Percentiles rank a stretch among this genome's conserved stretches.
These are phyloP conservation scores for Nothocercus nigrocapillus DNA, from an alignment of 2,113 vertebrate species.

Conservation along the genomic window DNA sequence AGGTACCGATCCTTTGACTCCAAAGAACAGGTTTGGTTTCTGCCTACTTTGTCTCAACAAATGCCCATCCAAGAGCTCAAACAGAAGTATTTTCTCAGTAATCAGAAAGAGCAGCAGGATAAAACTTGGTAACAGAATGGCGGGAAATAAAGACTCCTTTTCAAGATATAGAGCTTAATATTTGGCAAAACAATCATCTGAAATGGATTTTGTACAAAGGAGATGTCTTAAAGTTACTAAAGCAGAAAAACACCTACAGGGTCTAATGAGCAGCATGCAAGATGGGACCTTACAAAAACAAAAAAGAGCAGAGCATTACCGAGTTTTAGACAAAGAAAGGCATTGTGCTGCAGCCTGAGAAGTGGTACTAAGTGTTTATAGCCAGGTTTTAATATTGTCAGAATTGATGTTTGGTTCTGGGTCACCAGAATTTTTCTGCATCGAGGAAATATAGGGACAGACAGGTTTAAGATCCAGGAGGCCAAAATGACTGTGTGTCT, in stretches of 20 bases:
- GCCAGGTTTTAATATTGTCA: neutral
- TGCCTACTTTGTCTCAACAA: neutral
- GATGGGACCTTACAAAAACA: neutral
- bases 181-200: neutral
- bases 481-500: neutral
- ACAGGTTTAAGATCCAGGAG: neutral
- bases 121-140: neutral
- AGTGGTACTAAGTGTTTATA: neutral
- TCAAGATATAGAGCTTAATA: neutral
- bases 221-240: neutral
- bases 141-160: neutral
- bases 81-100: neutral
- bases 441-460: neutral
- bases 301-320: neutral
- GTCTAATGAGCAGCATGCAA: neutral
- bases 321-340: neutral
- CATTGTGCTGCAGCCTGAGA: neutral
- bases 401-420: neutral
- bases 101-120: neutral
- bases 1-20: neutral
- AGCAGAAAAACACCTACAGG: neutral
- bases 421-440: fast-evolving
- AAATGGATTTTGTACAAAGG: neutral
- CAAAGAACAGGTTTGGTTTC: neutral
- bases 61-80: neutral